Evolutionary conservation across 2,113 vertebrate species (phyloP), one percentile per base, ranked within the genome.

Genomic region (Synodontis membranacea): DNA sequence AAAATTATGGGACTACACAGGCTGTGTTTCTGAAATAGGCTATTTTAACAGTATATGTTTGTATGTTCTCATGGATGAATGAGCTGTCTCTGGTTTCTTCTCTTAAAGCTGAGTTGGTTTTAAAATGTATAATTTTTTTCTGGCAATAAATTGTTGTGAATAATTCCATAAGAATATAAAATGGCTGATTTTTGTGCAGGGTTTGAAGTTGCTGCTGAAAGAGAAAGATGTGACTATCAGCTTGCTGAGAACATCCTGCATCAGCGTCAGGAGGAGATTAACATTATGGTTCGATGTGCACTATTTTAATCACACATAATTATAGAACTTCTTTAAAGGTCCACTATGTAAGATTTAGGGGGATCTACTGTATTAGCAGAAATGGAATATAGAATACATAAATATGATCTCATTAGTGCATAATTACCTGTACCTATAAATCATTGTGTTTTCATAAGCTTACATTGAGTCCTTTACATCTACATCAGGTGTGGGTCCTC

Each of bases 201-300:
- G 50, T 8, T 37, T 80, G 31, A 80, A 80, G 50, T 54, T 4
- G 8, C 48, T 54, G 48, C 48, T 79, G 3, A 52, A 79, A 34
- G 75, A 79, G 17, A 79, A 79, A 79, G 75, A 79, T 10, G 19
- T 34, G n/a, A 79, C 48, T 25, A 80, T 80, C 19, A 80, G 31
- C 50, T 25, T 25, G 50, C 76, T 80, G 31, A 80, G 50, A 14
- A 19, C 50, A 23, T 7, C 50, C 19, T 80, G 17, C 31, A 54
- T 80, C 50, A 56, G 50, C 37, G 4, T 80, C 76, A 80, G 50
- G 76, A 80, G 76, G 76, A 80, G 31, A 31, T 56, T 37, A 80
- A 80, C 19, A 80, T 12, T 23, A 37, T 54, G 50, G 76, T 80
- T 56, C 2, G 76, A 23, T 25, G 21, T 80, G 34, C 31, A 56